Conservation (phyloP, 2,113 vertebrate genomes). For the Channa maculata region DNA sequence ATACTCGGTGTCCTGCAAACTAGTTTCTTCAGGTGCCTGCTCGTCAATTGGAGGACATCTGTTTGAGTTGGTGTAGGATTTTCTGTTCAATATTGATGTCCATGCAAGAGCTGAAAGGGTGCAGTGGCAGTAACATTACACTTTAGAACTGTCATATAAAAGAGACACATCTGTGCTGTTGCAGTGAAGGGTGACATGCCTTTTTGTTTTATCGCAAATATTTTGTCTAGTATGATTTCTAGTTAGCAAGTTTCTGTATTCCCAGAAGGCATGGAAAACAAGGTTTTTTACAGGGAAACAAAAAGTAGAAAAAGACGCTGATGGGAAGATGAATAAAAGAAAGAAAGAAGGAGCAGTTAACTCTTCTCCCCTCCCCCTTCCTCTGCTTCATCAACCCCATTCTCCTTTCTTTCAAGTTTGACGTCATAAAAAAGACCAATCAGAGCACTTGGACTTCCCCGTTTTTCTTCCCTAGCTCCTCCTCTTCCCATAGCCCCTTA, state of each 20-base stretch:
- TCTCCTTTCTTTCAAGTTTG: constrained; percentile 50
- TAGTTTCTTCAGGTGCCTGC: constrained; percentile 12
- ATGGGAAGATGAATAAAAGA: constrained; percentile 61
- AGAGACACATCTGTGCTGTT: constrained; percentile 40
- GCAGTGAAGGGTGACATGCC: background rate
- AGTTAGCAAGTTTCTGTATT: constrained; percentile 6
- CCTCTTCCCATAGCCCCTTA: constrained; percentile 58
- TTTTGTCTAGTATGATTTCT: background rate
- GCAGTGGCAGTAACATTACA: constrained; percentile 24
- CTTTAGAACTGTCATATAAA: constrained; percentile 10
- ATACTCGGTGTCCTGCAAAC: constrained; percentile 7
- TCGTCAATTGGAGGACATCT: background rate
- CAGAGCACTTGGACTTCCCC: constrained; percentile 17
- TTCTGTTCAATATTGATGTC: constrained; percentile 7
- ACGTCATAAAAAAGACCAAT: constrained; percentile 78
- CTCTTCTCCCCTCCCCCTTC: constrained; percentile 74
- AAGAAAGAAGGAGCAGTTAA: constrained; percentile 53
- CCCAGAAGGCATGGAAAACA: too few relatives aligned
- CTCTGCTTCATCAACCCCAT: constrained; percentile 45
- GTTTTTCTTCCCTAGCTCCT: constrained; percentile 28
- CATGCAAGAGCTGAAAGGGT: background rate
- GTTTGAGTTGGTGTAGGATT: constrained; percentile 18
- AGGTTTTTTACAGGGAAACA: constrained; percentile 1
- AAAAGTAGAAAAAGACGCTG: constrained; percentile 19
- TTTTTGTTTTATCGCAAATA: background rate